Evolutionary conservation across 2,888 invertebrate genomes (phyloP), one percentile per base, ranked within the genome.

Genomic region (Drosophila rellima): DNA sequence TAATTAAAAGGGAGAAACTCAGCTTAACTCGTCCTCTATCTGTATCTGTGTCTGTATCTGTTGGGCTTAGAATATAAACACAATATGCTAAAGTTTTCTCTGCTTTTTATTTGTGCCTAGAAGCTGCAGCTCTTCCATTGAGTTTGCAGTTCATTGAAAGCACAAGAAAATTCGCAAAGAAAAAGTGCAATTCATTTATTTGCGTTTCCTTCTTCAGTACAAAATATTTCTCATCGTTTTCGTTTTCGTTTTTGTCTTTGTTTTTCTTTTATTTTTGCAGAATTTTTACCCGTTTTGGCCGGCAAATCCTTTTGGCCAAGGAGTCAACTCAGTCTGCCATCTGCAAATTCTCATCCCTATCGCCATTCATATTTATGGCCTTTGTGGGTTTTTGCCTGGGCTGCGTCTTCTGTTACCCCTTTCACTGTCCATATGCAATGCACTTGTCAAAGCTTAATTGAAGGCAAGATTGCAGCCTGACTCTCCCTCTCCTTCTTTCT

Each of bases 371-470:
- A 88, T 88, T 80, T 88, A 88, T 86, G 73, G 74, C 69, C 80
- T 80, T 86, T 80, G 79, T 84, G 81, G 80, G 68, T 56, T 63
- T 54, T 54, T 40, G 18, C 45, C 61, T 54, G 48, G 52, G 39
- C 62, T 62, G 64, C 79, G 64, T 68, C 82, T 68, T 59, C 62
- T 70, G 37, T 50, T 40, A 6, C 50, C 48, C 40, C 39, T 48
- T 48, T 37, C 40, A 15, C 40, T 11, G 57, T 42, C 54, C 82
- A 86, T 87, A 74, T 90, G 88, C 88, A 78, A 66, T 90, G 91
- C 90, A 90, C 90, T 91, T 90, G 90, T 90, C 90, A 90, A 89
- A 90, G 91, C 90, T 91, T 91, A 91, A 91, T 91, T 91, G 91
- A 91, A 91, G 91, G 90, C 91, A 91, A 89, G 87, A 82, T 82